Conservation (phyloP, 2,888 invertebrate species). For the Acheta domesticus region DNA sequence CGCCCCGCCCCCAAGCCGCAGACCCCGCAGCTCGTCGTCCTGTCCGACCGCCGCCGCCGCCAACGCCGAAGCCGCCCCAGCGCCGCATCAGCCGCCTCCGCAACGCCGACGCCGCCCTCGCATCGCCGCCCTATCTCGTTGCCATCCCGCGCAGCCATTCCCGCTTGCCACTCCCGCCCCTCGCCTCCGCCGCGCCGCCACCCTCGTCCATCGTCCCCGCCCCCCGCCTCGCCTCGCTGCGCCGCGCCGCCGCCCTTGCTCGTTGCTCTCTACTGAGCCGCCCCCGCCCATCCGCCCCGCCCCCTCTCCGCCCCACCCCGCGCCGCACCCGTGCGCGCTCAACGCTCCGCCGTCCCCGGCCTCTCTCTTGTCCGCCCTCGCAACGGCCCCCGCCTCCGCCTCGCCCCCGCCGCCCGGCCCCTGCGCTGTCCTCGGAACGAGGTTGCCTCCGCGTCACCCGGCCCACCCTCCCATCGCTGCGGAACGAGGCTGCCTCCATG, state of each 20-base stretch:
- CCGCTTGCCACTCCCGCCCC: background rate
- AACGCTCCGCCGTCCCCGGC: background rate
- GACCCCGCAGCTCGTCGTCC: no score
- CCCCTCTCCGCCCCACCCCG: background rate
- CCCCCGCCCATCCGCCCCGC: background rate
- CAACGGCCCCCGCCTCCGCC: background rate
- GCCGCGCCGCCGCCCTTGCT: background rate
- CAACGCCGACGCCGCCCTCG: background rate
- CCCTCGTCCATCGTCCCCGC: background rate
- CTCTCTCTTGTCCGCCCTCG: background rate
- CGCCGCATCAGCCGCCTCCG: background rate
- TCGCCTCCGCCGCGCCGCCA: background rate
- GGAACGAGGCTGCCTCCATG: background rate
- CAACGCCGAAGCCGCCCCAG: background rate
- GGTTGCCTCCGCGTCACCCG: background rate
- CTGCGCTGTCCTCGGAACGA: background rate
- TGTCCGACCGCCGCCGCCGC: background rate
- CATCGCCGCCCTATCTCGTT: background rate
- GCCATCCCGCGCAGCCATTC: background rate
- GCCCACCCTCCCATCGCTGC: background rate
- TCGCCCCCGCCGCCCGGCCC: background rate
- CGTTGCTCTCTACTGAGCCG: background rate
- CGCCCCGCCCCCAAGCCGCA: no score
- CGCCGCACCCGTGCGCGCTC: background rate
- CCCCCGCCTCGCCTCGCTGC: background rate